Conservation (phyloP, 2,888 invertebrate species). For the Strigamia maritima region DNA sequence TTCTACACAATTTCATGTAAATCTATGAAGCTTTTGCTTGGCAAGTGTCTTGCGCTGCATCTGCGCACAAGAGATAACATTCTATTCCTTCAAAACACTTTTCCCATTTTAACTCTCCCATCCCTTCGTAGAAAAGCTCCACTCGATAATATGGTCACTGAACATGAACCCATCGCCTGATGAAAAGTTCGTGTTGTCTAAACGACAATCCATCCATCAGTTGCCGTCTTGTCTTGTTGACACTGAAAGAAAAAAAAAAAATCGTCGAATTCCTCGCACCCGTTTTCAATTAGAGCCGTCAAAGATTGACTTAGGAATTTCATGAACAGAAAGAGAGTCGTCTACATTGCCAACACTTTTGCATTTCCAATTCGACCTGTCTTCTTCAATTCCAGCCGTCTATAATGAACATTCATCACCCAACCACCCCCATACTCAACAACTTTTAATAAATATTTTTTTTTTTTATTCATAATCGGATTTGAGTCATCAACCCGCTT, state of each 20-base stretch:
- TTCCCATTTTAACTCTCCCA: neutral
- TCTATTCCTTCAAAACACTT: neutral
- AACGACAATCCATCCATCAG: constrained; percentile 4
- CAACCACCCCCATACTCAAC: neutral
- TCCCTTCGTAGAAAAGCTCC: neutral
- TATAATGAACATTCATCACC: too few species aligned
- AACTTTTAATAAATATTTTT: neutral
- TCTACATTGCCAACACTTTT: neutral
- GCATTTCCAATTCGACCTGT: neutral
- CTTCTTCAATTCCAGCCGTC: neutral
- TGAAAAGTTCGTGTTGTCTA: neutral
- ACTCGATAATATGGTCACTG: constrained; percentile 4
- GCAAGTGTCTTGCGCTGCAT: neutral
- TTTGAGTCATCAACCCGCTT: neutral
- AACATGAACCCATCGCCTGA: neutral
- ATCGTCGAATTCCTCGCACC: neutral
- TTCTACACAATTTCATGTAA: constrained; percentile 4
- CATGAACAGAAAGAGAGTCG: constrained; percentile 1
- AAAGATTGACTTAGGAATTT: constrained; percentile 15
- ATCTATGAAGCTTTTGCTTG: neutral
- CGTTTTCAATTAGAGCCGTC: constrained; percentile 6
- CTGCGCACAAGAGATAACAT: neutral
- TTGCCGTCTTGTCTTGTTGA: neutral
- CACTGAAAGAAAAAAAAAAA: neutral
- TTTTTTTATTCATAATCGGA: neutral